These are phyloP conservation scores for Chaenocephalus aceratus DNA, from an alignment of 2,113 vertebrate species.

Conservation along the genomic window DNA sequence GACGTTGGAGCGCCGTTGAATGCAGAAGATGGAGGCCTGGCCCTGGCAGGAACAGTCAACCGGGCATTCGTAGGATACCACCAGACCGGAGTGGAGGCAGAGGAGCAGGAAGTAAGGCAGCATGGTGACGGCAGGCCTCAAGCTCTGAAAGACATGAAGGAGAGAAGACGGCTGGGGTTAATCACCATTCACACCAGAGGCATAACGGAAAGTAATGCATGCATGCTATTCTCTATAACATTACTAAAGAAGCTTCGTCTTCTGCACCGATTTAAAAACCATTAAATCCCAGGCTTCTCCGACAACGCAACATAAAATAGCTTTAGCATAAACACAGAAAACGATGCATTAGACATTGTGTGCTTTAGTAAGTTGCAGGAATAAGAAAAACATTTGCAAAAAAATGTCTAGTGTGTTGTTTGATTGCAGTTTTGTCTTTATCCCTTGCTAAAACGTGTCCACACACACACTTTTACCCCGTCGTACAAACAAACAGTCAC, in stretches of 20 bases:
- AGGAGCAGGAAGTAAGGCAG: slow-evolving; percentile 54
- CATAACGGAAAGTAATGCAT: neutral
- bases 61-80: slow-evolving; percentile 75
- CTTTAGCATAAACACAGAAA: too few relatives aligned
- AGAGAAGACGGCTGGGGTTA: slow-evolving; percentile 10
- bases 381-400: too few relatives aligned
- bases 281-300: too few relatives aligned
- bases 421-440: neutral
- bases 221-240: neutral
- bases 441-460: neutral
- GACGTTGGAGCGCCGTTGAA: slow-evolving; percentile 45
- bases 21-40: slow-evolving; percentile 72
- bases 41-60: slow-evolving; percentile 62
- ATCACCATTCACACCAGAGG: neutral
- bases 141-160: slow-evolving; percentile 68
- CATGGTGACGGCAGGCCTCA: slow-evolving; percentile 63
- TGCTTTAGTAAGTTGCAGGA: too few relatives aligned
- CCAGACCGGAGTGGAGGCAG: slow-evolving; percentile 59
- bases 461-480: neutral
- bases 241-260: too few relatives aligned
- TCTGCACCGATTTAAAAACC: too few relatives aligned
- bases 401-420: too few relatives aligned
- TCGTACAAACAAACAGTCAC: neutral
- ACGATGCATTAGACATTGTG: too few relatives aligned
- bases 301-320: too few relatives aligned